Percentiles rank a stretch among this genome's conserved stretches.
Conservation (phyloP, 2,888 invertebrate species). For the Athalia rosae region DNA sequence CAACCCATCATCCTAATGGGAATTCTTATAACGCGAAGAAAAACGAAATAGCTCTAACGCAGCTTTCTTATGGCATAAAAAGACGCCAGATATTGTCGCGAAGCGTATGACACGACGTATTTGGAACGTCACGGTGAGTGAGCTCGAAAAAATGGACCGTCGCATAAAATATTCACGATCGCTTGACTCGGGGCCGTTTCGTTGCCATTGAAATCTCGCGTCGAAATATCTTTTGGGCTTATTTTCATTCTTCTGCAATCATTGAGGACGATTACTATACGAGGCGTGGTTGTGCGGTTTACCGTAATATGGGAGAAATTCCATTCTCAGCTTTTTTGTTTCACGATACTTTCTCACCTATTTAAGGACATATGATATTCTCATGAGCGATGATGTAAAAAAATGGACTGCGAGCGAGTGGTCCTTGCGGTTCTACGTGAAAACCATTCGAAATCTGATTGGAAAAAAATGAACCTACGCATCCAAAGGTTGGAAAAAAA, state of each 20-base stretch:
- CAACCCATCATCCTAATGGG: constrained; percentile 8
- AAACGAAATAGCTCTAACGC: no score
- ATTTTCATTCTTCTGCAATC: neutral
- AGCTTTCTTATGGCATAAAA: neutral
- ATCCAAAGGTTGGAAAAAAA: no score
- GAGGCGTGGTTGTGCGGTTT: constrained; percentile 7
- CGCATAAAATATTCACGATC: neutral
- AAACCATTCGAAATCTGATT: no score
- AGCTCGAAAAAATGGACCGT: constrained; percentile 54
- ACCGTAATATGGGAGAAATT: constrained; percentile 29
- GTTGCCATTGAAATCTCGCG: no score
- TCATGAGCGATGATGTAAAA: no score
- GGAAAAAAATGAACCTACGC: no score
- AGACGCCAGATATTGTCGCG: neutral
- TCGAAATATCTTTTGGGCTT: neutral
- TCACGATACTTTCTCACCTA: no score
- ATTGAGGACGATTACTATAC: constrained; percentile 11
- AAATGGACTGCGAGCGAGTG: no score
- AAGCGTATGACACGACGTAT: constrained; percentile 50
- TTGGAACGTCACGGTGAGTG: constrained; percentile 72
- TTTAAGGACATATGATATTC: no score
- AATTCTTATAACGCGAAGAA: neutral
- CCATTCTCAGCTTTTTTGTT: neutral
- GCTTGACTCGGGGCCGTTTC: no score
- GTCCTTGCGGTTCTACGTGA: no score